Evolutionary conservation across 2,797 vertebrate genomes (phyloP).

Genomic region (Serranus cabrilla): DNA sequence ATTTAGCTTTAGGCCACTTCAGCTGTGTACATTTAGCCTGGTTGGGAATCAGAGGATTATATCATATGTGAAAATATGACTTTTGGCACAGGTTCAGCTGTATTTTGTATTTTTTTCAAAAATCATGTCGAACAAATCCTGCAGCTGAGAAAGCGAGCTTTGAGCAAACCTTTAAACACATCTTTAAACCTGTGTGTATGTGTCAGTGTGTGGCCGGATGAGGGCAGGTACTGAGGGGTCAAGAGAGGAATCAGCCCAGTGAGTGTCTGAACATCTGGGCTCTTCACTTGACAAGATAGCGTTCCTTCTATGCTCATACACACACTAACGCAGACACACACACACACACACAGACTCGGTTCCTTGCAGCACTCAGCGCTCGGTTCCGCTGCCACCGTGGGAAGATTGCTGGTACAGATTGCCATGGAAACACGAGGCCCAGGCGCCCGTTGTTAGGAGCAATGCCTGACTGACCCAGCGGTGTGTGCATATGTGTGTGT

Average conservation of each 20-base stretch:
- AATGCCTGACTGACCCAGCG: slow-evolving; percentile 74
- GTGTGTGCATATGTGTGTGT: slow-evolving; percentile 75
- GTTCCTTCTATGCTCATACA: slow-evolving; percentile 12
- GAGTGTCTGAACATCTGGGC: slow-evolving; percentile 85
- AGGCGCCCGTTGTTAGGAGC: slow-evolving; percentile 80
- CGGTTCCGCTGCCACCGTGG: slow-evolving; percentile 82
- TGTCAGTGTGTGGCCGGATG: slow-evolving; percentile 23
- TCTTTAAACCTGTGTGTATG: background rate
- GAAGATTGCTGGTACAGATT: slow-evolving; percentile 81
- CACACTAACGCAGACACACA: slow-evolving; percentile 26
- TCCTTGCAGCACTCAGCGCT: slow-evolving; percentile 48
- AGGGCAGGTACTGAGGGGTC: slow-evolving; percentile 68
- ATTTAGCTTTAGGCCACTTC: too few relatives aligned
- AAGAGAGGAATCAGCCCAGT: slow-evolving; percentile 79
- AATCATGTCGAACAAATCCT: too few relatives aligned
- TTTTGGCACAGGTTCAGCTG: background rate
- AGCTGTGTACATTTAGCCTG: too few relatives aligned
- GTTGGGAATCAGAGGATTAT: too few relatives aligned
- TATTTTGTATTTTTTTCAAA: background rate
- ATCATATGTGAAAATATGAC: background rate
- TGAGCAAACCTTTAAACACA: too few relatives aligned
- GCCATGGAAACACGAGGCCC: slow-evolving; percentile 83
- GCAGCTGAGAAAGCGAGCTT: too few relatives aligned
- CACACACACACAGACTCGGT: background rate
- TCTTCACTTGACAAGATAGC: slow-evolving; percentile 79